Evolutionary conservation across 2,113 vertebrate genomes (phyloP).

Genomic region (Sula dactylatra): DNA sequence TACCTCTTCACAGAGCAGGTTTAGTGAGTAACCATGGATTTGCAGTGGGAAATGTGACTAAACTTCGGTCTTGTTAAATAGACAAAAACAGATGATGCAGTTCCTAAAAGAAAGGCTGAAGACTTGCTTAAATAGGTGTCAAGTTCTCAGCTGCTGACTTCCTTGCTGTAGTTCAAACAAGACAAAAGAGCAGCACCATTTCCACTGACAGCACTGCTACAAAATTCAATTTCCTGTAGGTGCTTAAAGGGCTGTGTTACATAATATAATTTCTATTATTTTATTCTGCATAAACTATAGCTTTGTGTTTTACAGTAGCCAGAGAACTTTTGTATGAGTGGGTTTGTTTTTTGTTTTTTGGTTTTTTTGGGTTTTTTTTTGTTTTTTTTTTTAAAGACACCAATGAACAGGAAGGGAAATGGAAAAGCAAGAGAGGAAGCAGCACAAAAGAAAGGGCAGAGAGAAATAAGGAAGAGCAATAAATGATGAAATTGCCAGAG

Average conservation of each 20-base stretch:
- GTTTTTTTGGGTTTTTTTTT: no score
- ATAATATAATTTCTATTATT: not conserved
- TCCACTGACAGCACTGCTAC: not conserved
- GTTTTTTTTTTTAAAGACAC: not conserved
- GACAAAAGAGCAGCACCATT: not conserved
- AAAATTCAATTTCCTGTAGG: not conserved
- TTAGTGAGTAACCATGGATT: fast-evolving
- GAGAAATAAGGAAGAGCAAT: not conserved
- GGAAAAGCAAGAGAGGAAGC: not conserved
- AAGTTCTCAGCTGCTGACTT: not conserved
- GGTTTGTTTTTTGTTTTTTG: no score
- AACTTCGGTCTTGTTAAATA: not conserved
- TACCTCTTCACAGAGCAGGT: not conserved
- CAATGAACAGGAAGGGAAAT: not conserved
- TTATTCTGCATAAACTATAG: not conserved
- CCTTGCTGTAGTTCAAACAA: not conserved
- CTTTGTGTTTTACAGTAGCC: not conserved
- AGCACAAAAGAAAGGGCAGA: not conserved
- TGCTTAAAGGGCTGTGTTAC: not conserved
- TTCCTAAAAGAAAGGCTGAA: not conserved
- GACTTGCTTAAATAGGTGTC: not conserved
- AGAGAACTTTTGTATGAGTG: not conserved
- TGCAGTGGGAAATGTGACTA: fast-evolving
- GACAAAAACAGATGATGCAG: not conserved
- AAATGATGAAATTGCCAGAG: not conserved